Percentiles rank a stretch among this genome's conserved stretches.
Evolutionary conservation across 2,113 vertebrate species (phyloP).

Genomic region (Poecilia latipinna): DNA sequence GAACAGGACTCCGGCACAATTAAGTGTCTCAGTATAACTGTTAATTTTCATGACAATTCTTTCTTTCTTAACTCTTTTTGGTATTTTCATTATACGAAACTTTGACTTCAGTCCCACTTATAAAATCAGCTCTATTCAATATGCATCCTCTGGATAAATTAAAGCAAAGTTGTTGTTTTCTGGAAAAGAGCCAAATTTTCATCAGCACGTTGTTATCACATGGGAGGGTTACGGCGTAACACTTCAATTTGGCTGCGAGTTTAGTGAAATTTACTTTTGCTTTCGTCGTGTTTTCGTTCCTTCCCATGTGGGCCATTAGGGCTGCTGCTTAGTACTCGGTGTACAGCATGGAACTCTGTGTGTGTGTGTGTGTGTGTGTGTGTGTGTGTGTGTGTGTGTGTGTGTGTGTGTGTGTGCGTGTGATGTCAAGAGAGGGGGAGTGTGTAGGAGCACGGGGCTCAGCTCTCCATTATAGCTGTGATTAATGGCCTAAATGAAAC

Average conservation of each 20-base stretch:
- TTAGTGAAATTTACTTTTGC: constrained; percentile 46
- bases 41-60: too few species aligned
- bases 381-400: too few species aligned
- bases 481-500: constrained; percentile 70
- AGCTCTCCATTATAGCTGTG: constrained; percentile 51
- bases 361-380: not conserved
- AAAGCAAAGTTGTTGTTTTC: not conserved
- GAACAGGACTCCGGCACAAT: too few species aligned
- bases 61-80: not conserved
- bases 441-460: constrained; percentile 29
- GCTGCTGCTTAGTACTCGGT: constrained; percentile 26
- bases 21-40: too few species aligned
- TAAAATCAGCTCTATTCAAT: not conserved
- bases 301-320: constrained; percentile 36
- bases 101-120: not conserved
- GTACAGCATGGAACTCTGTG: constrained; percentile 19
- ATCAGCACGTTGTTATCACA: too few species aligned
- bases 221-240: not conserved
- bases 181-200: not conserved
- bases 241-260: not conserved
- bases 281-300: constrained; percentile 34
- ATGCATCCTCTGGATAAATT: not conserved
- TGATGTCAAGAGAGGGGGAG: constrained; percentile 16
- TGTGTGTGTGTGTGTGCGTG: not conserved
- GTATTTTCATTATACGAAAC: not conserved